Base-by-base conservation (phyloP, 2,113 vertebrate species). In the Cryptoleucopteryx plumbea region DNA sequence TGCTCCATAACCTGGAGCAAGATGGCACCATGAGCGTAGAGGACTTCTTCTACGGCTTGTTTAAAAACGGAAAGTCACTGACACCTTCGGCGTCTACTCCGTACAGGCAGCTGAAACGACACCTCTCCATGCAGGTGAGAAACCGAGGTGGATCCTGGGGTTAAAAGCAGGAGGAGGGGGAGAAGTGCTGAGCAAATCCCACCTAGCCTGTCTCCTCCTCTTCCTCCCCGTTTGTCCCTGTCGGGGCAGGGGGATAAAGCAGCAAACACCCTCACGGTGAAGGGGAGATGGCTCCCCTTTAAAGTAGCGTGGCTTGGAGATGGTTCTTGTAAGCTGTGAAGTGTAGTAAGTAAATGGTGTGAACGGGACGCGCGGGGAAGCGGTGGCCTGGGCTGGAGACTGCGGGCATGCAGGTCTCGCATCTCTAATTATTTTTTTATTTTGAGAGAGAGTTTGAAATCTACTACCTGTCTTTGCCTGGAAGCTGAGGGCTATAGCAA, bases 61-160 rank as follows among this genome's bases (percentile, higher is more conserved):
- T 98, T 40, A 99, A 97, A 94, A 98, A 97, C 12, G 98, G 98
- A 77, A 99, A 99, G 91, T 98, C 98, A 0, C 97, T 98, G 10
- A 98, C 98, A 0, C 98, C 99, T 0, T 99, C 99, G 0, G 98
- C 99, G 2, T 99, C 99, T 5, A 99, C 99, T 3, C 99, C 99
- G 0, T 99, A 99, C 81, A 97, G 99, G 86, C 99, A 99, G 80
- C 98, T 99, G 21, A 99, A 99, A 80, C 98, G 99, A 8, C 99
- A 98, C 83, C 99, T 99, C 90, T 99, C 99, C 91, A 99, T 99
- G 94, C 99, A 99, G 99, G 99, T 99, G 97, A 92, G 93, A 43
- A 10, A 40, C 31, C 5, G 6, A 21, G 43, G 2, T 16, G 23
- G 58, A 81, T 78, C 50, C 36, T 11, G 36, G 73, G 17, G 0